These are phyloP conservation scores for Gambusia yucatana DNA, from an alignment of 2,797 vertebrate species.

Conservation along the genomic window DNA sequence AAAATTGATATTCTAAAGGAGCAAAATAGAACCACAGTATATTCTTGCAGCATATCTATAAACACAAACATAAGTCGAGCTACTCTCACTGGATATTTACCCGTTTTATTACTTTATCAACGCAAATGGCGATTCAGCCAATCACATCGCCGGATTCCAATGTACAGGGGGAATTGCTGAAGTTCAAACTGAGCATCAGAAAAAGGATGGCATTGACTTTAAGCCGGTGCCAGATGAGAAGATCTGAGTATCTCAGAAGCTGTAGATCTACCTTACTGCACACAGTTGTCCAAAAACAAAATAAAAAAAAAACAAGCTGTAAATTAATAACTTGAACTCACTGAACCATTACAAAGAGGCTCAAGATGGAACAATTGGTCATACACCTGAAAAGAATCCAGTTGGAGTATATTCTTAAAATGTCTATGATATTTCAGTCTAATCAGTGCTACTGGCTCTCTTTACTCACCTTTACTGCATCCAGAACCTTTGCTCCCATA, in stretches of 20 bases:
- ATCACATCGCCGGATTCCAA: neutral
- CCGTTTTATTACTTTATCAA: neutral
- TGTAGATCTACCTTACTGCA: neutral
- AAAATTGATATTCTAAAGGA: neutral
- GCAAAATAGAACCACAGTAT: neutral
- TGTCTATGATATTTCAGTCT: neutral
- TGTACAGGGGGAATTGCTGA: neutral
- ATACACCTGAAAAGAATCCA: neutral
- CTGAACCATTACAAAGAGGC: neutral
- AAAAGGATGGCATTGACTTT: neutral
- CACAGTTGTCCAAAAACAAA: neutral
- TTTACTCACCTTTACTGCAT: neutral
- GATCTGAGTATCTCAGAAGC: neutral
- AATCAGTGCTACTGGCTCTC: neutral
- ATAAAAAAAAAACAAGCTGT: neutral
- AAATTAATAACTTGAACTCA: neutral
- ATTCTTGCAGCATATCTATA: neutral
- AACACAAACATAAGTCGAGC: neutral
- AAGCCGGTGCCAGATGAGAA: neutral
- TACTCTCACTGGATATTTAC: neutral
- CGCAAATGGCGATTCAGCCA: neutral
- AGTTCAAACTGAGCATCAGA: neutral
- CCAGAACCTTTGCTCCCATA: neutral
- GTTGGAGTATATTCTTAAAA: neutral
- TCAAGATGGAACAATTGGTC: neutral